Percentiles rank a stretch among this genome's conserved stretches.
Evolutionary conservation across 2,113 vertebrate genomes (phyloP).

Genomic region (Coturnix japonica): DNA sequence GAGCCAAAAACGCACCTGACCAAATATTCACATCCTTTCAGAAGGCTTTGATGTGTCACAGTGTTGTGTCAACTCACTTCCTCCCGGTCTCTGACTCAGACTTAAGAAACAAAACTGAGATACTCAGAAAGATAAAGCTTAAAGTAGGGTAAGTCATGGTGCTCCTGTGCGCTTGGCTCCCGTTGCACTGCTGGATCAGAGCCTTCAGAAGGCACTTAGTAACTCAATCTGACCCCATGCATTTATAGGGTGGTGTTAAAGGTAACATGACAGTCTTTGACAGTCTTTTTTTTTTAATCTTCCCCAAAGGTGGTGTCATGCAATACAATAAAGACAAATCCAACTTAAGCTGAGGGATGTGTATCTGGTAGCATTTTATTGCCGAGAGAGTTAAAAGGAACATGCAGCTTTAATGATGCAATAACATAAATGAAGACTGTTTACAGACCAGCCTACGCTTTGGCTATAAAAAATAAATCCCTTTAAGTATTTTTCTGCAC

Average conservation of each 20-base stretch:
- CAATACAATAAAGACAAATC: not conserved
- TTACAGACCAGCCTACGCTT: not conserved
- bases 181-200: fast-evolving
- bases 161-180: not conserved
- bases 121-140: not conserved
- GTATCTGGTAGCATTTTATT: not conserved
- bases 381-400: not conserved
- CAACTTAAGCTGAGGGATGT: not conserved
- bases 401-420: not conserved
- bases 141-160: not conserved
- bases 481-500: not conserved
- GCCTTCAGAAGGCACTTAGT: not conserved
- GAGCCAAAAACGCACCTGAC: constrained; percentile 67
- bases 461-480: not conserved
- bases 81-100: not conserved
- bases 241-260: fast-evolving
- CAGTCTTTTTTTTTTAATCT: not conserved
- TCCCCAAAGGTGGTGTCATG: not conserved
- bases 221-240: not conserved
- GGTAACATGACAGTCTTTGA: fast-evolving
- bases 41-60: constrained; percentile 31
- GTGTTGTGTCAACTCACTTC: not conserved
- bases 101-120: constrained; percentile 29
- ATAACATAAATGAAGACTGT: not conserved
- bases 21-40: constrained; percentile 71